phyloP scores from a whole-genome alignment of 2,797 vertebrate genomes.

The Picus viridis region DNA sequence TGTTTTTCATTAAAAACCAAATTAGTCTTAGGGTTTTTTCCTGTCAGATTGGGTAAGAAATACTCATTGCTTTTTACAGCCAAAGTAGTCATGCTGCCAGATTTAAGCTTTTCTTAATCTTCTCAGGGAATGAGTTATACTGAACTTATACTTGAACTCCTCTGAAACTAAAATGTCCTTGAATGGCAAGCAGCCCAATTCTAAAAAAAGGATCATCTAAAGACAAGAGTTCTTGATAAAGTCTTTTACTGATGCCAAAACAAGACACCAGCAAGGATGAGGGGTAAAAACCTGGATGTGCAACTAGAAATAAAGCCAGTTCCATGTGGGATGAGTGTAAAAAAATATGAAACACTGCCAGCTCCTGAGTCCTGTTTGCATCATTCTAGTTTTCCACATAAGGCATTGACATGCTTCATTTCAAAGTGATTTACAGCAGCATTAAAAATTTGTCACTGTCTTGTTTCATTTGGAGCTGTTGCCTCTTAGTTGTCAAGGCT shows the following conservation, averaged over 20 bases:
- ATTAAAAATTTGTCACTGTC: not conserved
- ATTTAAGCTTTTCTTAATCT: slow-evolving; percentile 56
- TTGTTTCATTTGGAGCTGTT: slow-evolving; percentile 11
- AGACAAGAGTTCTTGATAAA: slow-evolving; percentile 31
- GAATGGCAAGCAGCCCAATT: not conserved
- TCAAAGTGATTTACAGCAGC: not conserved
- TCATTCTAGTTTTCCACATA: not conserved
- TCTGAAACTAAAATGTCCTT: slow-evolving; percentile 16
- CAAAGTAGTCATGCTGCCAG: slow-evolving; percentile 20
- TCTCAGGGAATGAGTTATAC: slow-evolving; percentile 38
- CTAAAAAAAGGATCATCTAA: slow-evolving; percentile 25
- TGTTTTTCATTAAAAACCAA: slow-evolving; percentile 28
- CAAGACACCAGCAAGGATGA: not conserved
- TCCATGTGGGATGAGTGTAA: not conserved
- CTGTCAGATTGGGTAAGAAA: slow-evolving; percentile 29
- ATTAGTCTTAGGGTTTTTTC: not conserved
- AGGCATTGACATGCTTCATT: not conserved
- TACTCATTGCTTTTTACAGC: not conserved
- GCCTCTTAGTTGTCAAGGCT: not conserved
- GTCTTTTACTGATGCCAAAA: slow-evolving; percentile 30
- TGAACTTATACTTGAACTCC: slow-evolving; percentile 11
- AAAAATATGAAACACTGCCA: not conserved
- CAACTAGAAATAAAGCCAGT: slow-evolving; percentile 5
- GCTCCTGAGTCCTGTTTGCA: not conserved
- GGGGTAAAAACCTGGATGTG: slow-evolving; percentile 3